Base-by-base conservation (phyloP, 2,888 invertebrate species). In the Phorcus lineatus region DNA sequence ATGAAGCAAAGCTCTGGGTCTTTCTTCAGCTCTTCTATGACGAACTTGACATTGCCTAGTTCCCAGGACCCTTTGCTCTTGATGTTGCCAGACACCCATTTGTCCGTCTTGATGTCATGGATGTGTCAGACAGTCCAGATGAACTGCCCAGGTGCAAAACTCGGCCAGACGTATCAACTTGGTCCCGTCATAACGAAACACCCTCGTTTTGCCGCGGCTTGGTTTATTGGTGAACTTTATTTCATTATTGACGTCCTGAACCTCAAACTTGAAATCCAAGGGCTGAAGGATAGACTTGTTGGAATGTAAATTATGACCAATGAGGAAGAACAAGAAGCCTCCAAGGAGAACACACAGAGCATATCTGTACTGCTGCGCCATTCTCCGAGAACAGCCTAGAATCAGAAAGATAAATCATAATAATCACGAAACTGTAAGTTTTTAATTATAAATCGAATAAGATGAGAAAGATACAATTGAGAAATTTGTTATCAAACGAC, bases 141-240 rank as follows among this genome's bases (percentile, higher is more conserved):
- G 76, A 4, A 54, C 54, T 6, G 76, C 55, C 76, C 76, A 76
- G n/a, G 53, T 76, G 31, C 76, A 76, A 19, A 76, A 76, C 31
- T 76, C 55, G 16, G 17, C 0, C 24, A 54, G 54, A 17, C 31
- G 31, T 0, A 55, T 16, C 54, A 53, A 28, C 55, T 31, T 13
- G 0, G 11, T 55, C 17, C 76, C 76, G 55, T 76, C 31, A n/a
- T 28, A 76, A 17, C 76, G 24, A 36, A 55, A 76, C 53, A 76
- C 76, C 1, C 28, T 24, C 6, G 76, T 76, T 28, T 74, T 40
- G 16, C 74, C 74, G 24, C 9, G 28, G 24, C 28, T 62, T 9
- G 24, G 24, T 24, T 16, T 22, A 0, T 9, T 28, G 16, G 16
- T 62, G 62, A 62, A 62, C 4, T 62, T 11, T 2, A 16, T 57